Base-by-base conservation (phyloP, 2,797 vertebrate genomes). In the Melanotaenia boesemani region DNA sequence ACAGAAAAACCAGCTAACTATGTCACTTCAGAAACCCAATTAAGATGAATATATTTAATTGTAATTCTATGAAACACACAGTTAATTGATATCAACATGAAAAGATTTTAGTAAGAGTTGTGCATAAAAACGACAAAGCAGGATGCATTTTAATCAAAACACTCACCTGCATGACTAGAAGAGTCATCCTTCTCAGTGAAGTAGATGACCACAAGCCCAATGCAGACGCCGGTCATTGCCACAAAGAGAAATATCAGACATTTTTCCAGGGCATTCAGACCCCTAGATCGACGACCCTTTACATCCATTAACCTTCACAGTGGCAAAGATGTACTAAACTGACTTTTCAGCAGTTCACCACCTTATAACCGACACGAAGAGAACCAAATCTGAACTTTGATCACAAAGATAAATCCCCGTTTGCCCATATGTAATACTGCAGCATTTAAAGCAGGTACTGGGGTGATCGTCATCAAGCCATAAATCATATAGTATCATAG, bases 181-280 rank as follows among this genome's bases (percentile, higher is more conserved):
- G 76, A 13, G 7, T 84, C 16, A 0, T 5, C 4, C 59, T 73
- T 86, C 0, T 92, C 85, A 4, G 18, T 76, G 24, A 93, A 87
- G 72, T 92, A 93, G 52, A 95, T 10, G 36, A 82, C 88, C 52
- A 94, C 57, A 6, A 95, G 74, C 37, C 78, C 88, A n/a, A 95
- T 80, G 85, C 89, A 92, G 62, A 58, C 59, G 1, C 54, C 80
- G 0, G 92, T 91, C 83, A 96, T 74, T 22, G 83, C 77, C 76
- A 95, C 44, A 9, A 95, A 94, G 5, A 96, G 90, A 54, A 94
- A 67, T 34, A 95, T 91, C 76, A 95, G 82, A 57, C 56, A 64
- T 30, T 81, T 93, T 81, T 96, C 95, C 79, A 95, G 72, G 55
- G 79, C 77, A 58, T 82, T 92, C 34, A 91, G 36, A 22, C 79